Percentiles rank a stretch among this genome's conserved stretches.
Evolutionary conservation across 37 sponge, comb jelly and placozoan species (phyloP).

Genomic region (Mnemiopsis leidyi): DNA sequence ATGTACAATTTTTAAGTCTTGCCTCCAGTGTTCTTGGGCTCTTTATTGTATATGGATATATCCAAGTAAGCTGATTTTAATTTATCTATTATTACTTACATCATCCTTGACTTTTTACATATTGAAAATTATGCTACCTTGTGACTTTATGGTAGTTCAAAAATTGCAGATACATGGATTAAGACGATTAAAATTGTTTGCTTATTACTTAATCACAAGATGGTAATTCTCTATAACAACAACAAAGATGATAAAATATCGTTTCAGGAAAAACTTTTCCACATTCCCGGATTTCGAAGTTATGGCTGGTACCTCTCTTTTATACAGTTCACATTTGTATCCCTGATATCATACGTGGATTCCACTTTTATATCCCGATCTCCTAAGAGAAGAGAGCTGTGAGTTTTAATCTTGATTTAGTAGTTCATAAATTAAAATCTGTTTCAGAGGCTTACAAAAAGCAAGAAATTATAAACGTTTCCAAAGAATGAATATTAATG

Average conservation of each 20-base stretch:
- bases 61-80: slow-evolving; percentile 35
- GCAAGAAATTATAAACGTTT: too few relatives aligned
- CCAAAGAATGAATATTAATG: too few relatives aligned
- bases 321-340: slow-evolving; percentile 76
- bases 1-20: slow-evolving; percentile 14
- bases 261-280: slow-evolving; percentile 80
- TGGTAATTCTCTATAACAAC: too few relatives aligned
- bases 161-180: too few relatives aligned
- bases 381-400: slow-evolving; percentile 42
- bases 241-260: too few relatives aligned
- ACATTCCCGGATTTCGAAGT: slow-evolving; percentile 75
- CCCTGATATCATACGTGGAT: slow-evolving; percentile 70
- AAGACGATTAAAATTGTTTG: too few relatives aligned
- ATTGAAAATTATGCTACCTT: too few relatives aligned
- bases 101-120: background rate
- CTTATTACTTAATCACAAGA: too few relatives aligned
- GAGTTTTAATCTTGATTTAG: background rate
- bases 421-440: too few relatives aligned
- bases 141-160: too few relatives aligned
- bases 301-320: slow-evolving; percentile 82
- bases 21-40: background rate
- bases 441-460: background rate
- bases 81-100: background rate
- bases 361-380: slow-evolving; percentile 37
- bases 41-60: slow-evolving; percentile 13